Evolutionary conservation across 1,140 invertebrate genomes (phyloP), one percentile per base, ranked within the genome.

Genomic region (Drosophila punjabiensis): DNA sequence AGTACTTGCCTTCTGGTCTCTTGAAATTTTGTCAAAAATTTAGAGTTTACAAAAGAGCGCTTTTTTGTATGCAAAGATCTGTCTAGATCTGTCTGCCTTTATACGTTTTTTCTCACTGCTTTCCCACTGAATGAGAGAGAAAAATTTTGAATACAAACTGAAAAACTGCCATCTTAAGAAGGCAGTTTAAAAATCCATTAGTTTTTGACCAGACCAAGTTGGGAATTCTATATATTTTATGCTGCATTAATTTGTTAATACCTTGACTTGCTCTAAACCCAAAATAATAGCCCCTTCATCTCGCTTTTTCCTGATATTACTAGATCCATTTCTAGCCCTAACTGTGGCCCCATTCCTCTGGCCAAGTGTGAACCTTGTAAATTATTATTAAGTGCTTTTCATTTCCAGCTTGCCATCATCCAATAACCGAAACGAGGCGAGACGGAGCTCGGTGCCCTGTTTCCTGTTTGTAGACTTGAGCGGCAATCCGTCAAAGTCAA

Each of bases 341-440:
- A 20, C 20, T 24, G 14, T 5, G 14, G 14, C 47, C 16, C 43
- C 20, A 18, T 43, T 48, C 52, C 47, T 63, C 39, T 6, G 52
- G 6, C 30, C n/a, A 5, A 20, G 30, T 32, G 30, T 18, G 48
- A 53, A 53, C 37, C 68, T 79, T 76, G 55, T 56, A 89, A 86
- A 89, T 82, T 82, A 80, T 90, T 85, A 89, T 86, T 81, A 90
- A 90, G 79, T 75, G 86, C 69, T 85, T 89, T 82, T 85, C 73
- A 77, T 79, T 81, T 74, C 28, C 73, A 88, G 77, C 62, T 55
- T 39, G 39, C 53, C 81, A 75, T 43, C 62, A 65, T 37, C 71
- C 75, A 76, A 69, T 48, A 56, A 52, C 47, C 43, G 18, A 30
- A 47, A 65, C 13, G n/a, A n/a, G 41, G 47, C 53, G 14, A 37